A percentile compares a stretch with the other conserved stretches of the same genome.
phyloP scores from a whole-genome alignment of 2,888 invertebrate species.

The Hoplodrina ambigua region DNA sequence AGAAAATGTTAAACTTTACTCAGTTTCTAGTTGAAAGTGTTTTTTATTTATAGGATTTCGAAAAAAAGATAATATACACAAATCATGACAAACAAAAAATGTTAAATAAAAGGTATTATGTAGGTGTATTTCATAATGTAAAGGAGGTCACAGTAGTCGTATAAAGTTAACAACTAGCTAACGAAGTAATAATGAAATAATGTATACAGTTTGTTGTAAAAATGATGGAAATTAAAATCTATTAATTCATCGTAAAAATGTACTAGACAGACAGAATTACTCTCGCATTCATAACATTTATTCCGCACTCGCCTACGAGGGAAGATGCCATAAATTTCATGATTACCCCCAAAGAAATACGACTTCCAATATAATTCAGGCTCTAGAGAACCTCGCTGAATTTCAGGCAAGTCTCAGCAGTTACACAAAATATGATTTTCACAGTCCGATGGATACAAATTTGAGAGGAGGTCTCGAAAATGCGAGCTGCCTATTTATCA shows the following conservation, averaged over 20 bases:
- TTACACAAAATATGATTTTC: slow-evolving; percentile 67
- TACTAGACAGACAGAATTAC: slow-evolving; percentile 22
- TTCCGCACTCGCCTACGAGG: slow-evolving; percentile 35
- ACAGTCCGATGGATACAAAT: slow-evolving; percentile 67
- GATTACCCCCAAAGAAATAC: slow-evolving; percentile 61
- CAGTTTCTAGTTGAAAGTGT: no score
- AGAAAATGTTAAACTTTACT: no score
- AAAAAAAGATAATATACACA: no score
- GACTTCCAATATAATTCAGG: slow-evolving; percentile 58
- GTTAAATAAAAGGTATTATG: no score
- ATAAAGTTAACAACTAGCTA: no score
- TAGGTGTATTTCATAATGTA: no score
- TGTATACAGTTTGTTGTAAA: no score
- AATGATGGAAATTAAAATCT: slow-evolving; percentile 9
- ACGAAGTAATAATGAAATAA: no score
- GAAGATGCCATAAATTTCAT: slow-evolving; percentile 58
- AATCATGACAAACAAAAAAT: no score
- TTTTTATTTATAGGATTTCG: no score
- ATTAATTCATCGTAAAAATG: slow-evolving; percentile 1
- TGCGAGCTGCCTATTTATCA: slow-evolving; percentile 62
- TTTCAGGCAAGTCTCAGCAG: slow-evolving; percentile 51
- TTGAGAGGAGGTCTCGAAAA: slow-evolving; percentile 63
- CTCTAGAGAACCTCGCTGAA: slow-evolving; percentile 50
- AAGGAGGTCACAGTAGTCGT: no score
- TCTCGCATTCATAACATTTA: slow-evolving; percentile 41